phyloP scores from a whole-genome alignment of 1,140 invertebrate genomes.

The Apolygus lucorum region DNA sequence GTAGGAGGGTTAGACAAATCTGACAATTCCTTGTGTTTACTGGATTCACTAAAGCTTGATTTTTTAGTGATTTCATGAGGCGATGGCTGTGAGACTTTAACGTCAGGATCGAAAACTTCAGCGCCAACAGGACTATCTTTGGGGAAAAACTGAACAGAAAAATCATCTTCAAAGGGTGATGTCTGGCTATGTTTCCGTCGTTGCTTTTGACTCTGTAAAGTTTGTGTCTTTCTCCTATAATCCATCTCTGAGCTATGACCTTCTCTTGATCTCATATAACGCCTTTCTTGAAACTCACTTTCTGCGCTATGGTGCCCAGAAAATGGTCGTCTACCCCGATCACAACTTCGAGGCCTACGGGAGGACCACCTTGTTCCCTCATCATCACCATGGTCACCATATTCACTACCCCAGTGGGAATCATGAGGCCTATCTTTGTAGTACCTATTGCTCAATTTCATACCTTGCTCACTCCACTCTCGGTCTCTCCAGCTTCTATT shows the following conservation, averaged over 20 bases:
- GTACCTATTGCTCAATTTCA: conserved; percentile 41
- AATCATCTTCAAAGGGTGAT: conserved; percentile 62
- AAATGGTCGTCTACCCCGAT: conserved; percentile 27
- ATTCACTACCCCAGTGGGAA: conserved; percentile 49
- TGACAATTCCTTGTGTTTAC: conserved; percentile 3
- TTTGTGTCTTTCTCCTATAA: conserved; percentile 25
- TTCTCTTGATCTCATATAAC: conserved; percentile 20
- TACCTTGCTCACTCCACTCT: conserved; percentile 35
- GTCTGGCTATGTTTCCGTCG: conserved; percentile 36
- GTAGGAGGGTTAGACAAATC: background rate
- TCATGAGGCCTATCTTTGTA: conserved; percentile 41
- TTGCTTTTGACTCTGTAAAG: conserved; percentile 26
- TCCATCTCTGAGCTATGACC: conserved; percentile 12
- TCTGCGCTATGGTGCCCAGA: conserved; percentile 29
- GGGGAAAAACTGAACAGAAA: conserved; percentile 41
- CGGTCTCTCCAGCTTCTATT: conserved; percentile 32
- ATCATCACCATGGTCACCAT: conserved; percentile 34
- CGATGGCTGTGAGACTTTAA: conserved; percentile 31
- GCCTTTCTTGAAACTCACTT: conserved; percentile 22
- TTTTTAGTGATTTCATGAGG: conserved; percentile 21
- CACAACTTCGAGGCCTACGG: conserved; percentile 28
- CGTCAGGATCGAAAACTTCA: conserved; percentile 31
- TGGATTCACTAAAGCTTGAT: conserved; percentile 11
- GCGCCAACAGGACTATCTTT: conserved; percentile 31
- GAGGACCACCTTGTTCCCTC: conserved; percentile 29